Evolutionary conservation across 2,113 vertebrate species (phyloP), one percentile per base, ranked within the genome.

Genomic region (Lipophrys pholis): DNA sequence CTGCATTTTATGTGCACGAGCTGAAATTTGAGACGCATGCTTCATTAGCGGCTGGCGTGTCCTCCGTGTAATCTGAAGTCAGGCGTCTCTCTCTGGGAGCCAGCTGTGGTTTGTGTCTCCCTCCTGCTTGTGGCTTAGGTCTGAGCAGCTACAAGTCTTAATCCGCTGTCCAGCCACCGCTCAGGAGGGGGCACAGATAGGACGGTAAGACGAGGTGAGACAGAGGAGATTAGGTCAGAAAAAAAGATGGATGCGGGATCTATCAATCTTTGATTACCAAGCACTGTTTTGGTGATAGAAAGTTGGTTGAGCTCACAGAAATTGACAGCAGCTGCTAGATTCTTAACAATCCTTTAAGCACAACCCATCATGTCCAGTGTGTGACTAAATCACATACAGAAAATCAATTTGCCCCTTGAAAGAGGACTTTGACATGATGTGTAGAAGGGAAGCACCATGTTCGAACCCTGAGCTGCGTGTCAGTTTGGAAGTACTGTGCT

Each of bases 111-210:
- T 85, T 57, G 62, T 65, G 70, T 90, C 83, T 88, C 78, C 48
- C 76, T 77, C 85, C 78, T 80, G 79, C 85, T 81, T 90, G 87
- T 78, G 81, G 74, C 62, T 90, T 78, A 73, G 75, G 86, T 85
- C 83, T 86, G 48, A 81, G 63, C 75, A 69, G 50, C 70, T 73
- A 17, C 52, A 72, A 72, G 56, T 72, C 49, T 85, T 93, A 92
- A 93, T 90, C 92, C 86, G 87, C 68, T 40, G 61, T 89, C 87
- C 90, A 89, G 88, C 78, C 88, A 77, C 85, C 42, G 73, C 91
- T 77, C 85, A 54, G 88, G 83, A 85, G 87, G 91, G 87, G 86
- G 83, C 80, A 86, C 79, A 89, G 90, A 92, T 91, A 90, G 80
- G 71, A 80, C 14, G 41, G 74, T 81, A 78, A 90, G 78, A 80